Conservation (phyloP, 64 coral and sea anemone genomes). For the Montipora cactus region DNA sequence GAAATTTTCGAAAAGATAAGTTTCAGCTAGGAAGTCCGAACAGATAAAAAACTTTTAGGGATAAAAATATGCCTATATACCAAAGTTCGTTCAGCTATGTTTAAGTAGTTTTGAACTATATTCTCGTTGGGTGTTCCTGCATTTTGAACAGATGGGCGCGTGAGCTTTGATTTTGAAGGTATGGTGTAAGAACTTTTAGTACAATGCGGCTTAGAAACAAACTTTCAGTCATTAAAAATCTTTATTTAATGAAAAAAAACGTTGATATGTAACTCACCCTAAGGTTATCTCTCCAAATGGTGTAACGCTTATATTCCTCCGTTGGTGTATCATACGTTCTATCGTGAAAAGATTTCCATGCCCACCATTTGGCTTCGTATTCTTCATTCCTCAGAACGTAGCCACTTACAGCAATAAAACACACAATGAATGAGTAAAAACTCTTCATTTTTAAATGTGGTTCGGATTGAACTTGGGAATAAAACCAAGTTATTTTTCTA, state of each 20-base stretch:
- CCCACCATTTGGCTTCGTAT: constrained; percentile 51
- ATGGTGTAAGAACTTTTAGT: too few relatives aligned
- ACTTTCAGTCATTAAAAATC: not conserved
- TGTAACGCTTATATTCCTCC: constrained; percentile 58
- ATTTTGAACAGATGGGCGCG: too few relatives aligned
- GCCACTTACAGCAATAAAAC: constrained; percentile 46
- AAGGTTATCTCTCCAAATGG: constrained; percentile 79
- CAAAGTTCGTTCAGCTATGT: too few relatives aligned
- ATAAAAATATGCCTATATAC: too few relatives aligned
- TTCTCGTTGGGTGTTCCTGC: too few relatives aligned
- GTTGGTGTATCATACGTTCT: constrained; percentile 65
- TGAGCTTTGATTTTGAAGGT: too few relatives aligned
- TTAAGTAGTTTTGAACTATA: too few relatives aligned
- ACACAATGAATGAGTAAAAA: constrained; percentile 8
- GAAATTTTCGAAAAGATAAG: too few relatives aligned
- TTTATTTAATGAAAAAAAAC: not conserved
- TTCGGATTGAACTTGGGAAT: not conserved
- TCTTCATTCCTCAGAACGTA: constrained; percentile 49
- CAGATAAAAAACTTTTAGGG: too few relatives aligned
- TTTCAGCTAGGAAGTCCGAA: too few relatives aligned
- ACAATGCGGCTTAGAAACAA: not conserved
- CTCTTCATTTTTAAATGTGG: not conserved
- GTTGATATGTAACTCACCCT: constrained; percentile 42
- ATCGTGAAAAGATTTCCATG: constrained; percentile 81
- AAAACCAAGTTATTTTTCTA: not conserved